Evolutionary conservation across 2,888 invertebrate genomes (phyloP).

Genomic region (Cheilosia vulpina): DNA sequence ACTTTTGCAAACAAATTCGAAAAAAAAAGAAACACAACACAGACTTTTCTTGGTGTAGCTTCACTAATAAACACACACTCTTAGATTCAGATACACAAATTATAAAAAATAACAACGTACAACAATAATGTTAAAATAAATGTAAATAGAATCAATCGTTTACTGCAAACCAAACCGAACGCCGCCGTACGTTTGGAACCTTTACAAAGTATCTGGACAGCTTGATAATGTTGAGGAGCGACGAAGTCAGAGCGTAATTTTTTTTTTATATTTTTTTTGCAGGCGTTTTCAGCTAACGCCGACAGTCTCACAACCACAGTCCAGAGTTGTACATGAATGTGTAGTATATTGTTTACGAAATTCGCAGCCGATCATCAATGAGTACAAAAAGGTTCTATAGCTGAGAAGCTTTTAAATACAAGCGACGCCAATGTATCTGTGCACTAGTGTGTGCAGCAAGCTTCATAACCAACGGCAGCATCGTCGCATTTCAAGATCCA

Average conservation of each 20-base stretch:
- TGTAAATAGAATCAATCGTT: conserved; percentile 42
- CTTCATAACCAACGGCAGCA: conserved; percentile 43
- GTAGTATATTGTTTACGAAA: conserved; percentile 56
- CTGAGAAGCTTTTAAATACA: conserved; percentile 63
- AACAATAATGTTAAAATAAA: conserved; percentile 22
- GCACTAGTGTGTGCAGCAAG: conserved; percentile 49
- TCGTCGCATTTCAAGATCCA: conserved; percentile 62
- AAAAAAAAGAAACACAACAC: conserved; percentile 27
- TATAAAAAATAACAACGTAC: conserved; percentile 40
- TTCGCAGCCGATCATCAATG: conserved; percentile 71
- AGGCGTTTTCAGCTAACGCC: conserved; percentile 64
- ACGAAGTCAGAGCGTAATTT: conserved; percentile 57
- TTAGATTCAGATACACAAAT: conserved; percentile 57
- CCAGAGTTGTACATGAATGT: conserved; percentile 34
- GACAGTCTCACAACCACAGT: conserved; percentile 59
- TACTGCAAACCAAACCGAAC: conserved; percentile 51
- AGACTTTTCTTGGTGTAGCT: conserved; percentile 14
- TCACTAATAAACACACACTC: conserved; percentile 43
- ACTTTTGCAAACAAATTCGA: conserved; percentile 55
- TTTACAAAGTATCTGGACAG: conserved; percentile 48
- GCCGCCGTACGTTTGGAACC: conserved; percentile 43
- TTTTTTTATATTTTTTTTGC: conserved; percentile 29
- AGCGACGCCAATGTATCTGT: conserved; percentile 35
- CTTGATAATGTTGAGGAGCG: conserved; percentile 58
- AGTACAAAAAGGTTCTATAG: conserved; percentile 63